Base-by-base conservation (phyloP, 2,888 invertebrate genomes). In the Aphidius colemani region DNA sequence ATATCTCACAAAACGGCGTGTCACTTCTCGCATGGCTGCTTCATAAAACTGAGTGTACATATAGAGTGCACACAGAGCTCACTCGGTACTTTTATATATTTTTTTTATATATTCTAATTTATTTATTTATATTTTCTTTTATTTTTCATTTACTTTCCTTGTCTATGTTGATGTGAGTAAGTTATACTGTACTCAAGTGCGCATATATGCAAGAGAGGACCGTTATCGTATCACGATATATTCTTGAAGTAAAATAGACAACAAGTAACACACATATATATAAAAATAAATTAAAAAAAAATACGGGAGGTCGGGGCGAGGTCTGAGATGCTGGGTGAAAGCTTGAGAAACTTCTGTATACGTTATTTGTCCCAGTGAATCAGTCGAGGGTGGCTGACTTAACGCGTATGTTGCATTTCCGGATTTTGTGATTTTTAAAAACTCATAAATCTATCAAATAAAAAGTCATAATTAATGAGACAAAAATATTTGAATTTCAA, bases 1-100 rank as follows among this genome's bases (percentile, higher is more conserved):
- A 11, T 55, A 61, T 18, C 50, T 9, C 46, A 51, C 13, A 55
- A 60, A 50, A 49, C 60, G 46, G 65, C 62, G 72, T 76, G 76
- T 77, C 76, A 75, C 75, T 77, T 77, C 72, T 72, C 76, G 76
- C 75, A 74, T 76, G 73, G 73, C 69, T 76, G 76, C 70, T 59
- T 70, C 69, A 68, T 67, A 64, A 71, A 73, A 72, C 61, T 67
- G 64, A 58, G 64, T 65, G 55, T 61, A 18, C 2, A 30, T 30
- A 30, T 30, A 30, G 30, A 30, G 30, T 30, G 40, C 30, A 30
- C 1, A 30, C 5, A 30, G 30, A 5, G 30, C 18, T 30, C 30
- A 48, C 51, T 61, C 68, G 67, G 70, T 75, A 71, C 69, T 67
- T 71, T 68, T 70, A 68, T 69, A 71, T 73, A 73, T 71, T 66